These are phyloP conservation scores for Eleginops maclovinus DNA, from an alignment of 2,113 vertebrate genomes.

Conservation along the genomic window DNA sequence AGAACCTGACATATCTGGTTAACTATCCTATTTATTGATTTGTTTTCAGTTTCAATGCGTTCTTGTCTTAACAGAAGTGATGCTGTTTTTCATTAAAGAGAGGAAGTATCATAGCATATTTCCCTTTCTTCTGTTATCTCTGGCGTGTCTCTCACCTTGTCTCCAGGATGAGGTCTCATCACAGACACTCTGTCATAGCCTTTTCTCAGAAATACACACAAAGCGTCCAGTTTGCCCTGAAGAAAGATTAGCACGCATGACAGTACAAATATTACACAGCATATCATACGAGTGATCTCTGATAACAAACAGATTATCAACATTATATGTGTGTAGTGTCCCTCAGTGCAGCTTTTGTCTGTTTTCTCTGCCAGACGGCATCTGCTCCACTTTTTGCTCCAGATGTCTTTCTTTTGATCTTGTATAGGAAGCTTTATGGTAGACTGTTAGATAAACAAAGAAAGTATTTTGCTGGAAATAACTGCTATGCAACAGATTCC, in stretches of 20 bases:
- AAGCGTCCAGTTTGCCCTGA: constrained; percentile 95
- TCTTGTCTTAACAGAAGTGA: constrained; percentile 4
- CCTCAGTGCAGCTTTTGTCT: neutral
- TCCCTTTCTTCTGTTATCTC: neutral
- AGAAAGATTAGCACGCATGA: constrained; percentile 10
- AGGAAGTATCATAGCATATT: neutral
- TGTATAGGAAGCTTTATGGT: neutral
- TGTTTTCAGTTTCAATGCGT: neutral
- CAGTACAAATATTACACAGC: neutral
- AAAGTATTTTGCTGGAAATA: constrained; percentile 66
- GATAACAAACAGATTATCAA: neutral
- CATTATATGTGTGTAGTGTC: neutral
- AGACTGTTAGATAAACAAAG: constrained; percentile 42
- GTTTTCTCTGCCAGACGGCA: constrained; percentile 8
- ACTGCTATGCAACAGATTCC: constrained; percentile 64
- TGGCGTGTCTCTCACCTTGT: constrained; percentile 87
- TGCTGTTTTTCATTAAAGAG: constrained; percentile 16
- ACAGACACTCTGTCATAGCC: constrained; percentile 95
- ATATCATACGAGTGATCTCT: neutral
- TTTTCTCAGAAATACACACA: constrained; percentile 92
- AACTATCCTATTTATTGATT: constrained; percentile 15
- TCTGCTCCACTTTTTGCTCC: constrained; percentile 20
- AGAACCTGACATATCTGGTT: constrained; percentile 30
- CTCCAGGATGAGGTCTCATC: constrained; percentile 97
- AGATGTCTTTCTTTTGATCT: constrained; percentile 28